Conservation (phyloP, 1,140 invertebrate species). For the Phenacoccus solenopsis region DNA sequence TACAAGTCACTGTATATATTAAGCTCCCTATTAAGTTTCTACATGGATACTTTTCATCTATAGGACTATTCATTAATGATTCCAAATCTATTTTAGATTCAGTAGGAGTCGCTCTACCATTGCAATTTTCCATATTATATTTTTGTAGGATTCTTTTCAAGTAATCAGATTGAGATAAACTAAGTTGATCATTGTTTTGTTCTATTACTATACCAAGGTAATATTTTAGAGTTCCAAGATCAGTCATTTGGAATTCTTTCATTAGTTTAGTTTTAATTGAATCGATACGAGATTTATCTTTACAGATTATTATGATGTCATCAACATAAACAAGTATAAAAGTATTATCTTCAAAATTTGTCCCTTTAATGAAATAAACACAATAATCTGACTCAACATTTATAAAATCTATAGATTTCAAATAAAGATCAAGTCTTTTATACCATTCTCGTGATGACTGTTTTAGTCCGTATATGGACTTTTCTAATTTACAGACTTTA, state of each 20-base stretch:
- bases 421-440: constrained; percentile 25
- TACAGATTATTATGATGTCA: constrained; percentile 16
- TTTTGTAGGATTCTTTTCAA: constrained; percentile 18
- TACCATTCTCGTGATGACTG: constrained; percentile 27
- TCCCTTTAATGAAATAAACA: constrained; percentile 1
- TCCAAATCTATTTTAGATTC: background rate
- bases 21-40: constrained; percentile 26
- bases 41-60: constrained; percentile 22
- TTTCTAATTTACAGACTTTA: constrained; percentile 28
- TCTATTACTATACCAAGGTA: constrained; percentile 25
- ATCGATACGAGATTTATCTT: constrained; percentile 1
- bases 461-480: constrained; percentile 29
- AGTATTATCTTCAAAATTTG: background rate
- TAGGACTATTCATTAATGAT: constrained; percentile 16
- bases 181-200: background rate
- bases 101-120: constrained; percentile 15
- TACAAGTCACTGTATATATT: constrained; percentile 33
- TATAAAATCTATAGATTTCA: background rate
- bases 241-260: constrained; percentile 23
- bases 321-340: constrained; percentile 19
- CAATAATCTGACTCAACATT: constrained; percentile 8
- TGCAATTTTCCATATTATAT: constrained; percentile 19
- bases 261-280: constrained; percentile 18
- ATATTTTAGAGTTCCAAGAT: constrained; percentile 26
- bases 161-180: constrained; percentile 16